phyloP scores from a whole-genome alignment of 1,140 invertebrate species.

The Leptestheria dahalacensis region DNA sequence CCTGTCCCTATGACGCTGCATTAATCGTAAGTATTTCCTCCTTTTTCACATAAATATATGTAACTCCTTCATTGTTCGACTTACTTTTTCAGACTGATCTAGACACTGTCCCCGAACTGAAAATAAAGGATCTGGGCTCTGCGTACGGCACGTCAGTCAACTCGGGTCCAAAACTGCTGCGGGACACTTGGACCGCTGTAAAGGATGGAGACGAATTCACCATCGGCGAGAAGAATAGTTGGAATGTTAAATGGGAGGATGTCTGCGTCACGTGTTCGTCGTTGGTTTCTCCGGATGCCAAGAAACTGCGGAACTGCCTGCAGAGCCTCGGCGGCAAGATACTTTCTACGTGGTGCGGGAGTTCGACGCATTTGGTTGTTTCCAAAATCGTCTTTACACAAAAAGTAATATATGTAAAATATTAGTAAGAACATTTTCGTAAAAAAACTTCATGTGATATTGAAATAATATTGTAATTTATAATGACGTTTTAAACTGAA shows the following conservation, averaged over 20 bases:
- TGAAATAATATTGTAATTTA: too few relatives aligned
- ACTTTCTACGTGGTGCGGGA: not conserved
- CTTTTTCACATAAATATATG: not conserved
- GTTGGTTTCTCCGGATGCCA: not conserved
- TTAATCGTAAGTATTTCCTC: too few relatives aligned
- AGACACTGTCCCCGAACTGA: not conserved
- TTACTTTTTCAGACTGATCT: not conserved
- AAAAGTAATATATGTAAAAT: not conserved
- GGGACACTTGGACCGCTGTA: not conserved
- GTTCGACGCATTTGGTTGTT: not conserved
- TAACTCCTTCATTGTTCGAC: not conserved
- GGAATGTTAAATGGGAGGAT: slow-evolving; percentile 4
- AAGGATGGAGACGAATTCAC: not conserved
- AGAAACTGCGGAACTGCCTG: not conserved
- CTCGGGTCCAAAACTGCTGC: not conserved
- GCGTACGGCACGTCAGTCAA: not conserved
- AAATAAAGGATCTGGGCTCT: slow-evolving; percentile 3
- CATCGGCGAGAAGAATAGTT: slow-evolving; percentile 1
- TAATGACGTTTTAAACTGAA: too few relatives aligned
- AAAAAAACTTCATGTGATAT: not conserved
- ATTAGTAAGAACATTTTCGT: not conserved
- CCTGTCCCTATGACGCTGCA: not conserved
- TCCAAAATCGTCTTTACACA: slow-evolving; percentile 3
- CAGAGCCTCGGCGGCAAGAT: not conserved
- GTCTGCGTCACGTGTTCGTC: slow-evolving; percentile 1